These are phyloP conservation scores for Protonibea diacanthus DNA, from an alignment of 2,797 vertebrate genomes.

Conservation along the genomic window DNA sequence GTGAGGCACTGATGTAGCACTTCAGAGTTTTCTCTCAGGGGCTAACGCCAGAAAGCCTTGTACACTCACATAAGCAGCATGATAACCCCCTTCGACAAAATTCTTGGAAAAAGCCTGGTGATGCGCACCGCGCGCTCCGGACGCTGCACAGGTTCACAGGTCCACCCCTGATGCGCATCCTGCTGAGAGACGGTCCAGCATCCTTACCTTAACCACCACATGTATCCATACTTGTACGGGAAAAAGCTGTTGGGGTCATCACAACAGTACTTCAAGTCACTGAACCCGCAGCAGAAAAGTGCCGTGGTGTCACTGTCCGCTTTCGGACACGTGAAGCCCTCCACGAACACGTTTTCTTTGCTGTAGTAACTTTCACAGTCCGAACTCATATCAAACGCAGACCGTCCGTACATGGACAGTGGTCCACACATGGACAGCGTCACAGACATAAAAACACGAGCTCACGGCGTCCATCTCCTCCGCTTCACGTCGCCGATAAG, in stretches of 20 bases:
- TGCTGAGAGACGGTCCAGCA: neutral
- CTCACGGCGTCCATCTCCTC: neutral
- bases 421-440: neutral
- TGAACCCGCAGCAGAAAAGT: constrained; percentile 93
- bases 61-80: no score
- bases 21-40: no score
- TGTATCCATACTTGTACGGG: constrained; percentile 93
- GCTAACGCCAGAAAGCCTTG: no score
- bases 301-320: constrained; percentile 84
- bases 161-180: neutral
- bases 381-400: constrained; percentile 84
- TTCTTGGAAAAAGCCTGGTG: neutral
- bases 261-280: constrained; percentile 93
- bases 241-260: constrained; percentile 94
- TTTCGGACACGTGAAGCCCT: constrained; percentile 89
- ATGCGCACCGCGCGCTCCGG: neutral
- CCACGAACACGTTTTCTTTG: constrained; percentile 86
- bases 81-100: no score
- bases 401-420: neutral
- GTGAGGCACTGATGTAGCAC: no score
- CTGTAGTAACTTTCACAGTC: constrained; percentile 89
- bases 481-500: neutral
- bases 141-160: neutral
- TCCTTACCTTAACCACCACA: constrained; percentile 94
- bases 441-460: neutral